phyloP scores from a whole-genome alignment of 2,113 vertebrate species.

The Gallinago media region DNA sequence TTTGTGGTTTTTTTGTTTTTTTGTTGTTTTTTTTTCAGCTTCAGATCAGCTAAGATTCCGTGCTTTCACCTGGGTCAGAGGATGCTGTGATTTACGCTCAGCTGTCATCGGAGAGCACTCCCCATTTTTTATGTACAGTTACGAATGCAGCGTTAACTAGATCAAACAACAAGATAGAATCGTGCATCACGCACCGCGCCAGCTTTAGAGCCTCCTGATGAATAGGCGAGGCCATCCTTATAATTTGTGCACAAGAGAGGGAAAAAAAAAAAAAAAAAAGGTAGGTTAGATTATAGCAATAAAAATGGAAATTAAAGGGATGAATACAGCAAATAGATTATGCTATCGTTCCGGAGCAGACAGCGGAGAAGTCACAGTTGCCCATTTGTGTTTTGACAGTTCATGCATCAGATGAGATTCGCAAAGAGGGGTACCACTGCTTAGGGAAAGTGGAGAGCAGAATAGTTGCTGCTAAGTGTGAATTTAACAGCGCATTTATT shows the following conservation, averaged over 20 bases:
- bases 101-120: not conserved
- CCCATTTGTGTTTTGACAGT: slow-evolving; percentile 13
- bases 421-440: not conserved
- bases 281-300: slow-evolving; percentile 9
- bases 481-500: not conserved
- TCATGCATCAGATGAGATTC: slow-evolving; percentile 30
- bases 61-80: not conserved
- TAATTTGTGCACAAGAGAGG: slow-evolving; percentile 9
- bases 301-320: slow-evolving; percentile 59
- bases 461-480: not conserved
- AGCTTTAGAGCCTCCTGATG: not conserved
- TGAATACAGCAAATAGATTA: slow-evolving; percentile 22
- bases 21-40: not conserved
- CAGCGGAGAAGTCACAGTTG: not conserved
- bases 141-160: not conserved
- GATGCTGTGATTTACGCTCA: not conserved
- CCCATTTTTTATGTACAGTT: not conserved
- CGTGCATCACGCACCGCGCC: not conserved
- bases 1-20: too few species aligned
- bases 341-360: slow-evolving; percentile 42
- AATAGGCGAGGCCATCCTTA: not conserved
- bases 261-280: not conserved
- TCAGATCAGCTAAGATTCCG: not conserved
- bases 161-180: slow-evolving; percentile 2
- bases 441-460: not conserved